phyloP scores from a whole-genome alignment of 1,140 invertebrate species.

The Eriosoma lanigerum region DNA sequence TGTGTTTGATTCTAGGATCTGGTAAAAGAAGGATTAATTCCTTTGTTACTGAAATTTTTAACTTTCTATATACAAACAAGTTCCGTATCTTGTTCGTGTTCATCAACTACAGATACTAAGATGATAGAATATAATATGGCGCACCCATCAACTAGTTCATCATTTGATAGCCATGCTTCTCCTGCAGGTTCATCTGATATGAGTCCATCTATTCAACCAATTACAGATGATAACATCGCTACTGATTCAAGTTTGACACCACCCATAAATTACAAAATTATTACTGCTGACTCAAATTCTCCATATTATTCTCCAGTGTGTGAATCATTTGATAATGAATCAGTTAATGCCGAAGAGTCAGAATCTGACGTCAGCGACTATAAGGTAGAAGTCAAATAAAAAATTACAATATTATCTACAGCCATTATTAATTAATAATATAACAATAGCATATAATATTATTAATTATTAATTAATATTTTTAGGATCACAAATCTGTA shows the following conservation, averaged over 20 bases:
- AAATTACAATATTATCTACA: not conserved
- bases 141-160: not conserved
- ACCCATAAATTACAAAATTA: too few species aligned
- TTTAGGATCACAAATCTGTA: constrained; percentile 12
- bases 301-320: constrained; percentile 42
- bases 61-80: constrained; percentile 39
- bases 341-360: constrained; percentile 31
- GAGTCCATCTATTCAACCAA: not conserved
- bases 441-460: not conserved
- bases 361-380: constrained; percentile 31
- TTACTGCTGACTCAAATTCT: not conserved
- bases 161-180: not conserved
- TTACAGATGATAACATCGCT: not conserved
- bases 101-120: not conserved
- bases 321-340: constrained; percentile 41
- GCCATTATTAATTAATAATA: not conserved
- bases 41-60: constrained; percentile 38
- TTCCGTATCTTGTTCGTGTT: not conserved
- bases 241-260: not conserved
- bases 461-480: not conserved
- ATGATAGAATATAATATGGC: too few species aligned
- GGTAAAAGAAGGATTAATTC: constrained; percentile 40
- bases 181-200: constrained; percentile 10
- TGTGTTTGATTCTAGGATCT: constrained; percentile 49
- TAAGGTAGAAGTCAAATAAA: constrained; percentile 14